These are phyloP conservation scores for Chelonoidis abingdonii DNA, from an alignment of 2,113 vertebrate species.

Conservation along the genomic window DNA sequence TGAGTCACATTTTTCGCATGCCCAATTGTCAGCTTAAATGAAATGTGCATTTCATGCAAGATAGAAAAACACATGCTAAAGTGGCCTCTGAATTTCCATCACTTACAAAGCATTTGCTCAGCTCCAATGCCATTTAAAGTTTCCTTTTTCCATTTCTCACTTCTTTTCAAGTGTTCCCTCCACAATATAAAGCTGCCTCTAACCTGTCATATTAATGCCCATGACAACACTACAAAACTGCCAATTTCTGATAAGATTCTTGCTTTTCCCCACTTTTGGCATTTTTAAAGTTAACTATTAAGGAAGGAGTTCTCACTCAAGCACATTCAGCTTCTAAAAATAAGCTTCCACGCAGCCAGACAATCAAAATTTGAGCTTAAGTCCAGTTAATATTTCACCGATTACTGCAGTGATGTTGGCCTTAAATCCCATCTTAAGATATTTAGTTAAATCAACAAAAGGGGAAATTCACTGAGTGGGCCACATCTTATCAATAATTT, in stretches of 20 bases:
- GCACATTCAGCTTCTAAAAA: not conserved
- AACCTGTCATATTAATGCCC: accelerated
- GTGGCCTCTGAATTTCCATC: not conserved
- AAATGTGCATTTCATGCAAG: not conserved
- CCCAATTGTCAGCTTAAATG: not conserved
- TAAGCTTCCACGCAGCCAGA: not conserved
- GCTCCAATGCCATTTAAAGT: not conserved
- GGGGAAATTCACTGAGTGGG: not conserved
- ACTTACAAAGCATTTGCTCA: slow-evolving; percentile 1
- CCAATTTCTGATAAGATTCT: slow-evolving; percentile 33
- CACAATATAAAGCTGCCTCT: not conserved
- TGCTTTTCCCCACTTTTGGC: not conserved
- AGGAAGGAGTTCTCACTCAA: not conserved
- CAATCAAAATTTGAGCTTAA: not conserved
- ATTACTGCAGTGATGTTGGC: not conserved
- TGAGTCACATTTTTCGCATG: not conserved
- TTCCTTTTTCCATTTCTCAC: slow-evolving; percentile 20
- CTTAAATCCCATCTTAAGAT: not conserved
- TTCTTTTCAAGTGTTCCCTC: not conserved
- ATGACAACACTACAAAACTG: slow-evolving; percentile 16
- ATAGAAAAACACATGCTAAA: not conserved
- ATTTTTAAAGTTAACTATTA: not conserved
- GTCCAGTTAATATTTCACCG: not conserved
- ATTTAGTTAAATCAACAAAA: not conserved
- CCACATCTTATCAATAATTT: not conserved